phyloP scores from a whole-genome alignment of 2,888 invertebrate genomes.

The Keiferia lycopersicella region DNA sequence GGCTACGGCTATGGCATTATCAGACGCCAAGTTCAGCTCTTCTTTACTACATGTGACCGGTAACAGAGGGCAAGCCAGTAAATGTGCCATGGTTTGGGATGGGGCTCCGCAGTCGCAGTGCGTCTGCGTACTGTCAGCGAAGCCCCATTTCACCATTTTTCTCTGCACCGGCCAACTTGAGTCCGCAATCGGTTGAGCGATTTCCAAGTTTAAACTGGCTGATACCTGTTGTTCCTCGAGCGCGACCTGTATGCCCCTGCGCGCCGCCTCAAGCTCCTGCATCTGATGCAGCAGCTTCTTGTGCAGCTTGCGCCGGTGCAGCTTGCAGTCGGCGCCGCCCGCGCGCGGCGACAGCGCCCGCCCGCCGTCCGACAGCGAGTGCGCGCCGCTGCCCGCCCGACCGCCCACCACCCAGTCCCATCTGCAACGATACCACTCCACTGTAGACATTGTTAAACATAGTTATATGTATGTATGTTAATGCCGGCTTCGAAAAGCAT shows the following conservation, averaged over 20 bases:
- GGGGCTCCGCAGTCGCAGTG: too few species aligned
- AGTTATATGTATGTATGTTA: too few species aligned
- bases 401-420: conserved; percentile 96
- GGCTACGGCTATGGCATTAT: too few species aligned
- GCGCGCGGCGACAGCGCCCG: conserved; percentile 51
- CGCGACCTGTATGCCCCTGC: conserved; percentile 83
- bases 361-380: conserved; percentile 37
- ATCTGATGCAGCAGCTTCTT: conserved; percentile 86
- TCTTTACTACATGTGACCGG: too few species aligned
- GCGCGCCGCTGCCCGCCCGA: conserved; percentile 50
- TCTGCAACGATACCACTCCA: conserved; percentile 65
- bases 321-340: conserved; percentile 61
- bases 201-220: not conserved
- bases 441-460: too few species aligned
- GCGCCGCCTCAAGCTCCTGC: conserved; percentile 85
- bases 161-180: too few species aligned
- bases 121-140: too few species aligned
- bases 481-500: too few species aligned
- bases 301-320: conserved; percentile 85
- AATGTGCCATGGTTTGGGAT: too few species aligned
- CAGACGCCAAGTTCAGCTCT: too few species aligned
- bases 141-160: too few species aligned
- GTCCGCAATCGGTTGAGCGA: not conserved
- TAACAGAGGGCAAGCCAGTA: too few species aligned
- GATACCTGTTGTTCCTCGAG: conserved; percentile 82